phyloP scores from a whole-genome alignment of 2,888 invertebrate species.

The Yponomeuta sedellus region DNA sequence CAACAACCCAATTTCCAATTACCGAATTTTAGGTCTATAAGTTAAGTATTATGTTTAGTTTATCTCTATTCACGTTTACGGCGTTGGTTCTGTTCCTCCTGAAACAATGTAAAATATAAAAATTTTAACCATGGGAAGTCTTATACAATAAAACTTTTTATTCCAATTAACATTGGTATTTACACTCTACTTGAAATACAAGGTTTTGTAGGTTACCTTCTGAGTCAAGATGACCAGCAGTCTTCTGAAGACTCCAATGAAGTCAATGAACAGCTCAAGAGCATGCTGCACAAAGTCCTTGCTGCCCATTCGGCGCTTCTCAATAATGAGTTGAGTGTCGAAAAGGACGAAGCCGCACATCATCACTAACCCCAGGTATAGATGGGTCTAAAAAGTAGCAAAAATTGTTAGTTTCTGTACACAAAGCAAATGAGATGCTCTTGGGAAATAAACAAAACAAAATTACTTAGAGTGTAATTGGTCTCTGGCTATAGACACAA shows the following conservation, averaged over 20 bases:
- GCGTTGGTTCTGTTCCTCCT: constrained; percentile 71
- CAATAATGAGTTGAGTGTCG: constrained; percentile 98
- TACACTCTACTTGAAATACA: too few relatives aligned
- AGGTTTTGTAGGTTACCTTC: constrained; percentile 77
- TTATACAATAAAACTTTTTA: too few relatives aligned
- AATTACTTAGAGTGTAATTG: too few relatives aligned
- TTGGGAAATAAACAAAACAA: too few relatives aligned
- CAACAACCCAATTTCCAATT: constrained; percentile 11
- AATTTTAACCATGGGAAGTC: not conserved
- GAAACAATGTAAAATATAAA: constrained; percentile 30
- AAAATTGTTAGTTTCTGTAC: not conserved
- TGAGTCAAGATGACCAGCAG: constrained; percentile 92
- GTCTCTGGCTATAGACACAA: too few relatives aligned
- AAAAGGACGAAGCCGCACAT: constrained; percentile 98
- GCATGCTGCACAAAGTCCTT: constrained; percentile 95
- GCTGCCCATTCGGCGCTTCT: constrained; percentile 92
- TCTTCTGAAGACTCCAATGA: constrained; percentile 94
- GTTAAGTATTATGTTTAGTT: not conserved
- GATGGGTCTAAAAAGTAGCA: constrained; percentile 77
- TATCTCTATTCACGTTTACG: constrained; percentile 64
- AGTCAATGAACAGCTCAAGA: constrained; percentile 95
- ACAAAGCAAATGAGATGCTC: too few relatives aligned
- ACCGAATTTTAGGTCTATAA: not conserved
- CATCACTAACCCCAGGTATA: constrained; percentile 91
- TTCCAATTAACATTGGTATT: too few relatives aligned